A percentile compares a stretch with the other conserved stretches of the same genome.
Evolutionary conservation across 2,113 vertebrate species (phyloP).

Genomic region (Atractosteus spatula): DNA sequence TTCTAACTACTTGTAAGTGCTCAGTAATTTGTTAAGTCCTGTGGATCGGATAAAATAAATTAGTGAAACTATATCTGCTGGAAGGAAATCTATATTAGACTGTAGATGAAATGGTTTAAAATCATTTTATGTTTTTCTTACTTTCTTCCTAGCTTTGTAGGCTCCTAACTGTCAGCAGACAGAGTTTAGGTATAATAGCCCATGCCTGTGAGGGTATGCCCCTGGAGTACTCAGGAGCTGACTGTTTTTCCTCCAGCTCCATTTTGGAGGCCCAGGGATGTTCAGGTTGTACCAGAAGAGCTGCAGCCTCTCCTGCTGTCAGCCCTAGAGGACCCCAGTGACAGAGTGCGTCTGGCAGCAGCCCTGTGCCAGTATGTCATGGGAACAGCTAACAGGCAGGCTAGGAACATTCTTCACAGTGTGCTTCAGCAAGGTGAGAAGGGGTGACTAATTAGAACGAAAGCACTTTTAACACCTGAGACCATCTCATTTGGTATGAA

Average conservation of each 20-base stretch:
- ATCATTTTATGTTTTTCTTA: no score
- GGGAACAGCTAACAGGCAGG: slow-evolving; percentile 33
- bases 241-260: background rate
- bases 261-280: background rate
- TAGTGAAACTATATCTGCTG: no score
- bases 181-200: no score
- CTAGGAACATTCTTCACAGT: slow-evolving; percentile 46
- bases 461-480: background rate
- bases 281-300: slow-evolving; percentile 41
- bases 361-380: slow-evolving; percentile 53
- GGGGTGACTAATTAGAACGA: background rate
- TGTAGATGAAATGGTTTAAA: no score
- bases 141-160: no score
- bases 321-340: slow-evolving; percentile 44
- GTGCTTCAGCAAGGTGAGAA: slow-evolving; percentile 32
- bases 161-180: no score
- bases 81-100: no score
- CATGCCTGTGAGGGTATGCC: no score
- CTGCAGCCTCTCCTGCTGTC: slow-evolving; percentile 41
- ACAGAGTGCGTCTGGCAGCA: slow-evolving; percentile 53
- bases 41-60: no score
- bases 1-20: no score
- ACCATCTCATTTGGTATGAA: background rate
- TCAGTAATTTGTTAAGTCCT: no score
- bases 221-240: background rate